phyloP scores from a whole-genome alignment of 2,888 invertebrate genomes.

The Phlogophora meticulosa region DNA sequence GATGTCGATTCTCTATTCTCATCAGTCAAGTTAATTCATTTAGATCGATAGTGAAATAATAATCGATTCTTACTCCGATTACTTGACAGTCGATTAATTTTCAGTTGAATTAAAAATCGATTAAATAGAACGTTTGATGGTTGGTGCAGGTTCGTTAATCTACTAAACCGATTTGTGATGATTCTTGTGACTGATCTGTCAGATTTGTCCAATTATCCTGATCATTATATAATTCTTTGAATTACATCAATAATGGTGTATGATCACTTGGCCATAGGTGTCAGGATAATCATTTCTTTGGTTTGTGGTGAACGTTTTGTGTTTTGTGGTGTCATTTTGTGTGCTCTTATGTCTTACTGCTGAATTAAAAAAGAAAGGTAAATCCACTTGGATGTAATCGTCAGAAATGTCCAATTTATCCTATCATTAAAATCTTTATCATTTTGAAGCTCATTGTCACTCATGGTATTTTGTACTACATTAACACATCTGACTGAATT shows the following conservation, averaged over 20 bases:
- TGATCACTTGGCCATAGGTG: neutral
- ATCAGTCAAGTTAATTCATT: conserved; percentile 1
- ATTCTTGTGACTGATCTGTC: conserved; percentile 23
- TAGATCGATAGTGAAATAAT: neutral
- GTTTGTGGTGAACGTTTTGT: conserved; percentile 25
- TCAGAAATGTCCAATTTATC: too few relatives aligned
- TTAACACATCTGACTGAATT: too few relatives aligned
- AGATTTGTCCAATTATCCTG: conserved; percentile 18
- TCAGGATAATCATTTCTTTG: neutral
- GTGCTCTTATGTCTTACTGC: conserved; percentile 37
- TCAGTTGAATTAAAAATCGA: conserved; percentile 47
- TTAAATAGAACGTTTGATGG: conserved; percentile 47
- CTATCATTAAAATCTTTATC: too few relatives aligned
- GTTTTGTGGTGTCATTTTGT: conserved; percentile 41
- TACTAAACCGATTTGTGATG: conserved; percentile 46
- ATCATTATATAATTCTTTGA: conserved; percentile 3
- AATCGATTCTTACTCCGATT: neutral
- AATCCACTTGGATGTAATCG: too few relatives aligned
- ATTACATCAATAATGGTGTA: conserved; percentile 13
- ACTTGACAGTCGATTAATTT: neutral
- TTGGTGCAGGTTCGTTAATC: conserved; percentile 57
- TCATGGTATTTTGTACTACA: neutral
- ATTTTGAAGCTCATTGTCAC: neutral
- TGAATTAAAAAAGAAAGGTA: neutral
- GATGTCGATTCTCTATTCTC: too few relatives aligned